phyloP scores from a whole-genome alignment of 2,797 vertebrate genomes.

The Lepilemur ruficaudatus region DNA sequence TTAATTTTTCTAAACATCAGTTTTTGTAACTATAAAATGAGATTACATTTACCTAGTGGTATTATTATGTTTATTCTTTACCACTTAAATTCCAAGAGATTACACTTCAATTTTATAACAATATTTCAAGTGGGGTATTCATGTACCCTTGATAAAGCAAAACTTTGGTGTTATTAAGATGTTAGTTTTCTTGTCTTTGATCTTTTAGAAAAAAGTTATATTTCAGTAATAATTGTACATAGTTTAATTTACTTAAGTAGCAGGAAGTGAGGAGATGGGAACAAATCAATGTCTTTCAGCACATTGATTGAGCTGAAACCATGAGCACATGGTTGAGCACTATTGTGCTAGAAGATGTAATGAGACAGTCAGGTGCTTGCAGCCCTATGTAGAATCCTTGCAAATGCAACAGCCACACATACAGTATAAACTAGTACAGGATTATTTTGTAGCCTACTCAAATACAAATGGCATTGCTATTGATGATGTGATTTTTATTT shows the following conservation, averaged over 20 bases:
- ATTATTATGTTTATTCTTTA: neutral
- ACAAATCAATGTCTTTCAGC: neutral
- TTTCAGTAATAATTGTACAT: neutral
- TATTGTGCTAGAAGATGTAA: neutral
- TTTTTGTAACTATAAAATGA: conserved; percentile 6
- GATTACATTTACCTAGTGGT: neutral
- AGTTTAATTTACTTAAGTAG: neutral
- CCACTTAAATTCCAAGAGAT: neutral
- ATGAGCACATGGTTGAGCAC: neutral
- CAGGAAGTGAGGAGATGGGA: neutral
- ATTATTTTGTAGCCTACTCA: neutral
- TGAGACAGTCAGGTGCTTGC: neutral
- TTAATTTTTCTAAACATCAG: neutral
- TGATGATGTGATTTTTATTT: neutral
- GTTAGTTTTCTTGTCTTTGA: neutral
- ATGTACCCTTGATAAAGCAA: neutral
- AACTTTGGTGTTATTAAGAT: neutral
- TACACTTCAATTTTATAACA: neutral
- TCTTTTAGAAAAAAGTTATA: neutral
- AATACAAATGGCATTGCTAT: neutral
- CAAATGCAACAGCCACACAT: neutral
- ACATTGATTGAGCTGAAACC: too few species aligned
- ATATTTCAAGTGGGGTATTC: neutral
- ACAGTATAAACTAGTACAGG: neutral
- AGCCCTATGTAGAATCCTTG: neutral